Base-by-base conservation (phyloP, 1,140 invertebrate genomes). In the Phortica variegata region DNA sequence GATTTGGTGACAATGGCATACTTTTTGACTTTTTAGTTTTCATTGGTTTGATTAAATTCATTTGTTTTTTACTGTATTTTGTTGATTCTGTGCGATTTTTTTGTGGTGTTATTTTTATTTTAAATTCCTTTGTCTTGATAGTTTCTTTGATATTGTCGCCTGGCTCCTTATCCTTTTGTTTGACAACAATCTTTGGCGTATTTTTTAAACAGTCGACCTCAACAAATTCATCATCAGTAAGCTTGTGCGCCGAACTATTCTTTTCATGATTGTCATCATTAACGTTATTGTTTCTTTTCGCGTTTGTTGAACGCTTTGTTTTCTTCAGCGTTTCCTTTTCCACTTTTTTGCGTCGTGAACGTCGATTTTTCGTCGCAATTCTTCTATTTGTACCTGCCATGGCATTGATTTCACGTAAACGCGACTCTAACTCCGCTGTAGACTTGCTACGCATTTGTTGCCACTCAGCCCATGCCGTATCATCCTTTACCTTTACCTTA, bases 321-420 rank as follows among this genome's bases (percentile, higher is more conserved):
- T 6, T 39, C 18, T 48, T 43, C 0, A 51, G 6, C 2, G 36
- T 18, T 4, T 60, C 52, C 29, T 51, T 49, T 12, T 13, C 9
- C 29, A 21, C 17, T 34, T 40, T 42, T n/a, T 16, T 2, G 36
- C 36, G 36, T 3, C 36, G 36, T 3, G 16, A 3, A 3, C 18
- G 6, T 36, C 23, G 23, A 26, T 10, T 47, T 19, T 32, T 47
- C 5, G 21, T 38, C n/a, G 23, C 23, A 36, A n/a, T 7, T 13
- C 13, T 36, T 36, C 13, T 6, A 36, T 46, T 18, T 19, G 15
- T 15, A 10, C 26, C 38, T 2, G 13, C 29, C 52, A 61, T 58
- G 17, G 71, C 59, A 40, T 73, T 73, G 7, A 73, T 55, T 15
- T 58, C 65, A 2, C 71, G 65, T 18, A 73, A 33, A 4, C 70